Conservation (phyloP, 2,113 vertebrate genomes). For the Willisornis vidua region DNA sequence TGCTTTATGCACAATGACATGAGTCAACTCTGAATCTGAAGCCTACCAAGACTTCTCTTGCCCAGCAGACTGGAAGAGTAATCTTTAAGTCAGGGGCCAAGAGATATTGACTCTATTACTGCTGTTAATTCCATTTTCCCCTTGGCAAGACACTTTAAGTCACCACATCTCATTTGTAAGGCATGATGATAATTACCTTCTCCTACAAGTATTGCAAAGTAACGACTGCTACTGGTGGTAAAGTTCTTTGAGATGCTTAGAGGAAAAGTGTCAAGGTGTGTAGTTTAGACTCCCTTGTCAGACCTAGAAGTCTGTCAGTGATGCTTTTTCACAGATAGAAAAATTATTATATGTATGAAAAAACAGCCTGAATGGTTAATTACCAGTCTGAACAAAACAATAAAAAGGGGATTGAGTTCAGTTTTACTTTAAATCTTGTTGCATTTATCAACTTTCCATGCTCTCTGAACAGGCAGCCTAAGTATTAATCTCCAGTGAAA, state of each 20-base stretch:
- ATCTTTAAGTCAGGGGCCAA: neutral
- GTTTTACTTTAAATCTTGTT: neutral
- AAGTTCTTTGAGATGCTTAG: neutral
- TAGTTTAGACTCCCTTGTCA: neutral
- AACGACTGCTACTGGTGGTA: neutral
- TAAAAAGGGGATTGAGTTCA: neutral
- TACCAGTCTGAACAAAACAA: neutral
- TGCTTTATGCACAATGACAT: fast-evolving
- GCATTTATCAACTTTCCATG: neutral
- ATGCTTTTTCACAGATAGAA: neutral
- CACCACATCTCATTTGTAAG: neutral
- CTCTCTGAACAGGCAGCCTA: neutral
- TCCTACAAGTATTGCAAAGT: neutral
- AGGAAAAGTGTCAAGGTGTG: neutral
- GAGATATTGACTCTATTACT: fast-evolving
- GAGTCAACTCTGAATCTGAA: neutral
- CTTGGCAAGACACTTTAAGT: neutral
- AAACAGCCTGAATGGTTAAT: neutral
- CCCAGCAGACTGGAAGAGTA: neutral
- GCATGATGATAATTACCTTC: neutral
- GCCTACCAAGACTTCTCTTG: fast-evolving
- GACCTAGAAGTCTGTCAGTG: neutral
- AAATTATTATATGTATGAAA: neutral
- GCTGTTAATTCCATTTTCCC: neutral
- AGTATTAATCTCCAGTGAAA: neutral